Evolutionary conservation across 2,797 vertebrate species (phyloP).

Genomic region (Peromyscus attwateri): DNA sequence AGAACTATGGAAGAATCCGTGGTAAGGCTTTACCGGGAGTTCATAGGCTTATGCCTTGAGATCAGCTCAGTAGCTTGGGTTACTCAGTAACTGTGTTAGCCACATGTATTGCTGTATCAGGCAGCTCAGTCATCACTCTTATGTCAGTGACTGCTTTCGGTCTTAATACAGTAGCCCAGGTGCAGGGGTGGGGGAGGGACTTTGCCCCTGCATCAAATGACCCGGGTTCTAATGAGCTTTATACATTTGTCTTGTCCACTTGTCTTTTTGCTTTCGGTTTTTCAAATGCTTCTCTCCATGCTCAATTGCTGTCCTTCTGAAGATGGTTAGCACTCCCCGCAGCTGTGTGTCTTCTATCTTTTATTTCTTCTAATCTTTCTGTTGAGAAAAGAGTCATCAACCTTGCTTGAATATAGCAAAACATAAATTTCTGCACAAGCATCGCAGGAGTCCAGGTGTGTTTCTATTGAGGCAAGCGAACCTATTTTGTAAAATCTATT

Average conservation of each 20-base stretch:
- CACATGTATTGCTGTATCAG: not conserved
- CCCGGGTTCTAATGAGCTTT: not conserved
- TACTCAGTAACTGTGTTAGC: not conserved
- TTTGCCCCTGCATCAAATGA: not conserved
- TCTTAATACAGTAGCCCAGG: not conserved
- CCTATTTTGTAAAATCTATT: slow-evolving; percentile 44
- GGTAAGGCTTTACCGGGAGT: not conserved
- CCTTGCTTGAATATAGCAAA: slow-evolving; percentile 25
- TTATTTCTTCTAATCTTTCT: not conserved
- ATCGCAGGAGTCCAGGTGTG: not conserved
- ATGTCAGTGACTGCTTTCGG: not conserved
- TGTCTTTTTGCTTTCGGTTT: not conserved
- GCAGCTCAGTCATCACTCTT: not conserved
- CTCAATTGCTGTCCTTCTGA: not conserved
- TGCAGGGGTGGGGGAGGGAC: not conserved
- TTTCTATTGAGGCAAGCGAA: slow-evolving; percentile 44
- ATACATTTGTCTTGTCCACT: not conserved
- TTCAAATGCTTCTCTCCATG: not conserved
- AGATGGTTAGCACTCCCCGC: not conserved
- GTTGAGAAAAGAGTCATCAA: slow-evolving; percentile 3
- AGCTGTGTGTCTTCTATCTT: not conserved
- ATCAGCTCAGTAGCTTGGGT: not conserved
- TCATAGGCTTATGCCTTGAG: not conserved
- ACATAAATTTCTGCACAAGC: not conserved
- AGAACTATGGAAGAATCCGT: not conserved